Conservation (phyloP, 2,888 invertebrate species). For the Camptogramma bilineatum region DNA sequence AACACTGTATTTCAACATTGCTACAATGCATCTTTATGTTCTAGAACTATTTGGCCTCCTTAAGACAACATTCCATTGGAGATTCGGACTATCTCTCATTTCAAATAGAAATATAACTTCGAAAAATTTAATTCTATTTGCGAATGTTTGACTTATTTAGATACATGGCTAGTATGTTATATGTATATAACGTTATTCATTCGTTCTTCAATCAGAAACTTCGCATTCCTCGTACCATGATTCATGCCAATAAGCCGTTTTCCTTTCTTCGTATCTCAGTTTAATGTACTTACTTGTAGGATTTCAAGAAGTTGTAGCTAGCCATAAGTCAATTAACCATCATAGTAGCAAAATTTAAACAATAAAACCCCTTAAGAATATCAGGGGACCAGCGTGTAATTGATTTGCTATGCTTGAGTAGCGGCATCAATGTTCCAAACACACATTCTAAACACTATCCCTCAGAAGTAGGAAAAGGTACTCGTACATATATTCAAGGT, state of each 20-base stretch:
- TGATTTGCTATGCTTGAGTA: not conserved
- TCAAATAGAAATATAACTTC: not conserved
- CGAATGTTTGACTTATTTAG: not conserved
- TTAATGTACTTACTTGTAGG: not conserved
- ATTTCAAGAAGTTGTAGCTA: not conserved
- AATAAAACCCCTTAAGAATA: not conserved
- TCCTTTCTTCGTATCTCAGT: not conserved
- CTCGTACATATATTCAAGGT: not conserved
- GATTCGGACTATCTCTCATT: constrained; percentile 5
- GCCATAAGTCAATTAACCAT: not conserved
- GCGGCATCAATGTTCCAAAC: not conserved
- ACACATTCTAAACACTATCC: not conserved
- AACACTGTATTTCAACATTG: constrained; percentile 61
- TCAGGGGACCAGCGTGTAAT: not conserved
- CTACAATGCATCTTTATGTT: constrained; percentile 36
- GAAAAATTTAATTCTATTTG: not conserved
- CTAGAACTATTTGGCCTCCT: constrained; percentile 27
- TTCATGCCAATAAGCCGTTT: not conserved
- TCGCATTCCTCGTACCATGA: not conserved
- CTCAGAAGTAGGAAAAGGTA: not conserved
- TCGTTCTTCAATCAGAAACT: not conserved
- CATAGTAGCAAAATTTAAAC: not conserved
- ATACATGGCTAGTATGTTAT: not conserved
- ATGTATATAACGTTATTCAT: not conserved
- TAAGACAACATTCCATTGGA: constrained; percentile 14